Evolutionary conservation across 2,888 invertebrate genomes (phyloP).

Genomic region (Heliconius ismenius): DNA sequence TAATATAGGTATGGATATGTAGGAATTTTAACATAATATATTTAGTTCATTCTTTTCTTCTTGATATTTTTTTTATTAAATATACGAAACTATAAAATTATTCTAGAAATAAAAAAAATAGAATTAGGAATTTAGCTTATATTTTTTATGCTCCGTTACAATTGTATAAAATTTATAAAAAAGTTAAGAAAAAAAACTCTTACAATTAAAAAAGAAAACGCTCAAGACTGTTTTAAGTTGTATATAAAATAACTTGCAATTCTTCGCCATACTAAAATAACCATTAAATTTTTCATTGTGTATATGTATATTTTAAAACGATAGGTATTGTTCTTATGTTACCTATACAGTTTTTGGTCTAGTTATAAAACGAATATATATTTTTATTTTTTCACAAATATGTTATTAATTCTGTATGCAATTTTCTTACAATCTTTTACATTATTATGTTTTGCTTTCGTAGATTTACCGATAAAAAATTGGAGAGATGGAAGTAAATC

Average conservation of each 20-base stretch:
- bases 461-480: not conserved
- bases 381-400: not conserved
- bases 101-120: not conserved
- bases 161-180: not conserved
- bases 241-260: not conserved
- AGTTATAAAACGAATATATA: not conserved
- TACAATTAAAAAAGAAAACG: not conserved
- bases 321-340: not conserved
- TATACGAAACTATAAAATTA: not conserved
- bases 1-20: no score
- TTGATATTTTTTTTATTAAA: not conserved
- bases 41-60: not conserved
- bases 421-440: not conserved
- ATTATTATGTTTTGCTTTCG: slow-evolving; percentile 11
- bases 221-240: not conserved
- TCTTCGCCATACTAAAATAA: not conserved
- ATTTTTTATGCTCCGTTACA: not conserved
- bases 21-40: not conserved
- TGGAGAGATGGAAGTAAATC: slow-evolving; percentile 33
- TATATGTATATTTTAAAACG: not conserved
- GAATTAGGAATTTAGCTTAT: not conserved
- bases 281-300: slow-evolving; percentile 5
- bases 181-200: not conserved
- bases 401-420: not conserved
- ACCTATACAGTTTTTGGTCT: not conserved